Evolutionary conservation across 2,888 invertebrate genomes (phyloP).

Genomic region (Willowsia nigromaculata): DNA sequence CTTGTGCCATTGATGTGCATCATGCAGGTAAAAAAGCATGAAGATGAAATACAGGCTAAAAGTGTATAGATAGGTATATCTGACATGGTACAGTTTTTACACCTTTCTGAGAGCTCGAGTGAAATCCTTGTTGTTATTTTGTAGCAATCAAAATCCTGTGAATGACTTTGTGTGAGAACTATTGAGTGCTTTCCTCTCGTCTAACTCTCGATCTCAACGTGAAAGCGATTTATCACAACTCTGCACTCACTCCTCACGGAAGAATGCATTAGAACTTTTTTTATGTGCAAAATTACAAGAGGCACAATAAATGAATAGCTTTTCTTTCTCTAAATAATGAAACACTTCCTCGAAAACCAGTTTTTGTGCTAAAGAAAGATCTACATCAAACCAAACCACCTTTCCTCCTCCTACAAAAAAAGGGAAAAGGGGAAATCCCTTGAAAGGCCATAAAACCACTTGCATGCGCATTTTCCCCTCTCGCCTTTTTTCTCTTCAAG

Average conservation of each 20-base stretch:
- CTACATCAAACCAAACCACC: neutral
- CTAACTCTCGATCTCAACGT: neutral
- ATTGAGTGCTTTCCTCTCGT: neutral
- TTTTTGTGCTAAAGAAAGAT: neutral
- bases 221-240: slow-evolving; percentile 10
- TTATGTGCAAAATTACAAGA: slow-evolving; percentile 19
- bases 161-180: neutral
- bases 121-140: neutral
- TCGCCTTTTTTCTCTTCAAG: neutral
- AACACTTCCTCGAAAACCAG: neutral
- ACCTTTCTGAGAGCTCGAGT: too few species aligned
- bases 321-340: slow-evolving; percentile 11
- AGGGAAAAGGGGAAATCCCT: neutral
- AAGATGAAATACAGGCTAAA: too few species aligned
- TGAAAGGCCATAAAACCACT: slow-evolving; percentile 10
- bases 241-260: neutral
- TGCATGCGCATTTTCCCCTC: neutral
- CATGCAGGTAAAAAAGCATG: too few species aligned
- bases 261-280: slow-evolving; percentile 13
- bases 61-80: too few species aligned
- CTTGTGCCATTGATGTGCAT: too few species aligned
- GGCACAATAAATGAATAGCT: slow-evolving; percentile 1
- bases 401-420: neutral
- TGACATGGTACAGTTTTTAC: too few species aligned
- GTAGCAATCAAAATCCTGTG: neutral